Evolutionary conservation across 2,113 vertebrate genomes (phyloP), one percentile per base, ranked within the genome.

Genomic region (Phylloscopus trochilus): DNA sequence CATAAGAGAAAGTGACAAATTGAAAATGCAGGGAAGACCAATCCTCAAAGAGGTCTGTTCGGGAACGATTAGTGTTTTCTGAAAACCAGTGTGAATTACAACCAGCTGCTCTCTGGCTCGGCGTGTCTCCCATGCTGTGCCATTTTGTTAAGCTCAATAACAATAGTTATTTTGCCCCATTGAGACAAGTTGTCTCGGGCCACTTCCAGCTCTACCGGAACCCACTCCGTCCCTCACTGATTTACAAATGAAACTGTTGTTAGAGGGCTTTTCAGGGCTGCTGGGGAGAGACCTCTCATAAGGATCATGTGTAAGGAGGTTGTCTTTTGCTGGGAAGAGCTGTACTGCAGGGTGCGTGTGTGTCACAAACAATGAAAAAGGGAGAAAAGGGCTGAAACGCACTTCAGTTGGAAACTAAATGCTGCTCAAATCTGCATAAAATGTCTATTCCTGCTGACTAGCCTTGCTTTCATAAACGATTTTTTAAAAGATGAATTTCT

Each of bases 1-100:
- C 99, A 98, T 98, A 98, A 98, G 98, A 97, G 98, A 98, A 98
- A 97, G 98, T 98, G 98, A 98, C 98, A 98, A 98, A 98, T 97
- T 98, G 97, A 98, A 97, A 98, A 98, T 97, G 97, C 97, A 96
- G 97, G 97, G 97, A 98, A 98, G 98, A 98, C 98, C 97, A 98
- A 97, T 97, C 97, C 97, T 98, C 97, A 97, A 97, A 98, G 98
- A 98, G 98, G 97, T 97, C 98, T 98, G 97, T 96, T 98, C 91
- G 92, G 97, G 97, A 98, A 94, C 96, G 96, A 98, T 98, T 98
- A 98, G 98, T 97, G 97, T 98, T 98, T 98, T 98, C 97, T 98
- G 97, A 98, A 98, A 98, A 98, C 97, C 97, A 97, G 98, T 97
- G 97, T 98, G 98, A 98, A 98, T 98, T 98, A 97, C 98, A 98